Conservation (phyloP, 2,888 invertebrate species). For the Catotricha subobsoleta region DNA sequence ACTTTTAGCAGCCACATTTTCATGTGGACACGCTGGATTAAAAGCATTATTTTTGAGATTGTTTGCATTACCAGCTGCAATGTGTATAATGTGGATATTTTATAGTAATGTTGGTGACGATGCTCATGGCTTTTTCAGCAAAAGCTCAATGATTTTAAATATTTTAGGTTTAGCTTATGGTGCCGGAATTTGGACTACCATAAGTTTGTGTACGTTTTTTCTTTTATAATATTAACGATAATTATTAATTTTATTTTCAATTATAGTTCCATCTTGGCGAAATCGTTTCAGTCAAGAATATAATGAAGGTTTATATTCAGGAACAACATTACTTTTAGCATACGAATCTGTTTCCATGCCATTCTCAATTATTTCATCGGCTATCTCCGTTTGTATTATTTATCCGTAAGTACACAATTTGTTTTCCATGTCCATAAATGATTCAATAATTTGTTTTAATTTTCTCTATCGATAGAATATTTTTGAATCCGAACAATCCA, state of each 20-base stretch:
- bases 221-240: not conserved
- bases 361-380: constrained; percentile 57
- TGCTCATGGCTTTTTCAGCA: constrained; percentile 26
- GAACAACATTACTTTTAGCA: constrained; percentile 62
- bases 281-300: constrained; percentile 85
- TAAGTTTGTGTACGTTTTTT: constrained; percentile 18
- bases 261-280: constrained; percentile 61
- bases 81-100: constrained; percentile 61
- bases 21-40: constrained; percentile 54
- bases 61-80: constrained; percentile 55
- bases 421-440: constrained; percentile 14
- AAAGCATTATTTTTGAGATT: constrained; percentile 58
- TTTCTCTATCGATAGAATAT: constrained; percentile 15
- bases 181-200: constrained; percentile 18
- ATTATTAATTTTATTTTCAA: constrained; percentile 3
- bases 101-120: constrained; percentile 36
- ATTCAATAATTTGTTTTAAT: constrained; percentile 21
- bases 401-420: constrained; percentile 42
- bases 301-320: constrained; percentile 75
- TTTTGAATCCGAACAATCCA: constrained; percentile 22
- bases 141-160: constrained; percentile 27
- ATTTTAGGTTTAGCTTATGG: constrained; percentile 26
- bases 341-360: constrained; percentile 69
- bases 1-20: constrained; percentile 58
- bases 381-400: constrained; percentile 52